A percentile compares a stretch with the other conserved stretches of the same genome.
These are phyloP conservation scores for Sardina pilchardus DNA, from an alignment of 2,113 vertebrate species.

Conservation along the genomic window DNA sequence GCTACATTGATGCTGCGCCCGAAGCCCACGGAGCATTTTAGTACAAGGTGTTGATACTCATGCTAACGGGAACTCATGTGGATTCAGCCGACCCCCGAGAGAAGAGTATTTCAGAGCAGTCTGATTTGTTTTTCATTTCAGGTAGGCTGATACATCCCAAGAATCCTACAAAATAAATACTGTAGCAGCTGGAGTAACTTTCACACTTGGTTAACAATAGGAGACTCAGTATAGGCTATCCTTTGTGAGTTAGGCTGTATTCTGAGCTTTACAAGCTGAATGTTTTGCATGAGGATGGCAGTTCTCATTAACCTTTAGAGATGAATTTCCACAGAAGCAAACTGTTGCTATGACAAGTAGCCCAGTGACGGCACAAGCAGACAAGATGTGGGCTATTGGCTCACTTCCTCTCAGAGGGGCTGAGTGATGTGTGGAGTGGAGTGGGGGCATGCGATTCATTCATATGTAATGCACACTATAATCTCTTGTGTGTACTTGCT, in stretches of 20 bases:
- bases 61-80: too few species aligned
- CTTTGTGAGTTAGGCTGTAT: not conserved
- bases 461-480: not conserved
- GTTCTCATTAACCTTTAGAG: not conserved
- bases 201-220: too few species aligned
- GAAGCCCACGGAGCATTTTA: too few species aligned
- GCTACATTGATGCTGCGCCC: too few species aligned
- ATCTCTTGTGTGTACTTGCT: not conserved
- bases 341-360: not conserved
- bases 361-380: too few species aligned
- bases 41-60: too few species aligned
- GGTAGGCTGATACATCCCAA: too few species aligned
- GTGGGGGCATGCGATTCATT: not conserved
- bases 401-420: not conserved
- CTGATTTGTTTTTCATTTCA: not conserved
- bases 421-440: not conserved
- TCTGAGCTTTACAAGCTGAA: not conserved
- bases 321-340: not conserved
- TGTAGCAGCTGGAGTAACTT: too few species aligned
- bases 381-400: not conserved
- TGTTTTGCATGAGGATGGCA: not conserved
- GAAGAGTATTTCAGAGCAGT: too few species aligned
- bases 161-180: not conserved
- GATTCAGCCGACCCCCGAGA: too few species aligned
- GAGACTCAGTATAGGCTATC: too few species aligned